These are phyloP conservation scores for Rhodeus uyekii DNA, from an alignment of 2,797 vertebrate species.

Conservation along the genomic window DNA sequence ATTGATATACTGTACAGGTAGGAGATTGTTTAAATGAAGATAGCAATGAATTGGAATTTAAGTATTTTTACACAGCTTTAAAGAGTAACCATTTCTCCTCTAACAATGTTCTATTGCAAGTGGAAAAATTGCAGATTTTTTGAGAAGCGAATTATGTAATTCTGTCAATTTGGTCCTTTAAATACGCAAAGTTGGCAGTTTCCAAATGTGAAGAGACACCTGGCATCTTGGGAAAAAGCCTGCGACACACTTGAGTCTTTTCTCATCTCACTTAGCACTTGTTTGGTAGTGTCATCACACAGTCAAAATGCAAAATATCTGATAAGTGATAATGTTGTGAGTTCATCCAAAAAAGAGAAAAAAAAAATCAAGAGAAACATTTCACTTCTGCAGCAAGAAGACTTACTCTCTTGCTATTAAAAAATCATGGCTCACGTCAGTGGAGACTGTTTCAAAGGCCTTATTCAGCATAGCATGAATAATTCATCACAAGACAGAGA, in stretches of 20 bases:
- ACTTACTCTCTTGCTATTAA: constrained; percentile 41
- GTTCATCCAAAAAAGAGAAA: neutral
- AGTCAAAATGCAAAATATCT: constrained; percentile 37
- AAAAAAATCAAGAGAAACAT: neutral
- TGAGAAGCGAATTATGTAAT: constrained; percentile 5
- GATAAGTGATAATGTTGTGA: constrained; percentile 16
- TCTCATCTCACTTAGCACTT: constrained; percentile 37
- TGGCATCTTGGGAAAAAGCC: constrained; percentile 24
- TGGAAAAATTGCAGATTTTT: neutral
- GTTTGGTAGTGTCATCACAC: constrained; percentile 26
- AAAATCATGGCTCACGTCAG: constrained; percentile 51
- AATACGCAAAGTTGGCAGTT: constrained; percentile 8
- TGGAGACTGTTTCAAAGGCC: constrained; percentile 51
- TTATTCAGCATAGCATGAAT: constrained; percentile 52
- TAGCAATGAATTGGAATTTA: neutral
- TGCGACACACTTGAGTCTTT: constrained; percentile 12
- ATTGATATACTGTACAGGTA: no score
- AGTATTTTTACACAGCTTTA: neutral
- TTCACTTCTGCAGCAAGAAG: constrained; percentile 29
- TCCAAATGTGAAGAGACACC: constrained; percentile 41
- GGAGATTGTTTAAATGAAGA: neutral
- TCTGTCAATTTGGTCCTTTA: neutral
- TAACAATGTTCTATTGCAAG: neutral
- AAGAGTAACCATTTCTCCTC: neutral
- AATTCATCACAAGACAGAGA: constrained; percentile 55